These are phyloP conservation scores for Aporophyla lueneburgensis DNA, from an alignment of 2,888 invertebrate genomes.

Conservation along the genomic window DNA sequence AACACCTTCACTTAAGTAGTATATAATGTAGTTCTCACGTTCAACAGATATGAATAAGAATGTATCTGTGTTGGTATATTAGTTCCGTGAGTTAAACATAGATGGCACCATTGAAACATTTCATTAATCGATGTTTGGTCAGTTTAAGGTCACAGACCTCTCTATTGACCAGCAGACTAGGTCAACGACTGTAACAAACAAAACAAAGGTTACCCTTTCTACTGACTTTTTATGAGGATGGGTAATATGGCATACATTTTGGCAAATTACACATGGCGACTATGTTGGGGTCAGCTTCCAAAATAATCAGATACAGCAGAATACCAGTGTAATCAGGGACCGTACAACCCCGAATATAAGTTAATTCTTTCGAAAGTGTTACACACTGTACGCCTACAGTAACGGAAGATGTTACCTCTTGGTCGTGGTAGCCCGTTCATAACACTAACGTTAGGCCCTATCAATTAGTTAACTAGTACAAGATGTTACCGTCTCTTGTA, in stretches of 20 bases:
- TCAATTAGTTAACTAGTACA: too few relatives aligned
- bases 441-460: too few relatives aligned
- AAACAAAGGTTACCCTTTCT: slow-evolving; percentile 14
- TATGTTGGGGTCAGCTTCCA: too few relatives aligned
- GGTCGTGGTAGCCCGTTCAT: too few relatives aligned
- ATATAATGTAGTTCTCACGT: not conserved
- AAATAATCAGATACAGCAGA: too few relatives aligned
- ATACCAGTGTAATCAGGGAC: too few relatives aligned
- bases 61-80: not conserved
- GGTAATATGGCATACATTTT: not conserved
- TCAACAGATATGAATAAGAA: not conserved
- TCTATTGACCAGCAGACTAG: slow-evolving; percentile 12
- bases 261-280: too few relatives aligned
- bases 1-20: not conserved
- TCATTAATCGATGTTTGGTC: not conserved
- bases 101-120: slow-evolving; percentile 19
- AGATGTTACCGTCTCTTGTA: too few relatives aligned
- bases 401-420: too few relatives aligned
- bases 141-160: slow-evolving; percentile 29
- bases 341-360: too few relatives aligned
- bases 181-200: slow-evolving; percentile 20
- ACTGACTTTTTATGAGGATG: not conserved
- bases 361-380: too few relatives aligned
- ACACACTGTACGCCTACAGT: too few relatives aligned
- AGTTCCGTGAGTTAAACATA: slow-evolving; percentile 33